Evolutionary conservation across 1,140 invertebrate species (phyloP).

Genomic region (Aphis craccivora): DNA sequence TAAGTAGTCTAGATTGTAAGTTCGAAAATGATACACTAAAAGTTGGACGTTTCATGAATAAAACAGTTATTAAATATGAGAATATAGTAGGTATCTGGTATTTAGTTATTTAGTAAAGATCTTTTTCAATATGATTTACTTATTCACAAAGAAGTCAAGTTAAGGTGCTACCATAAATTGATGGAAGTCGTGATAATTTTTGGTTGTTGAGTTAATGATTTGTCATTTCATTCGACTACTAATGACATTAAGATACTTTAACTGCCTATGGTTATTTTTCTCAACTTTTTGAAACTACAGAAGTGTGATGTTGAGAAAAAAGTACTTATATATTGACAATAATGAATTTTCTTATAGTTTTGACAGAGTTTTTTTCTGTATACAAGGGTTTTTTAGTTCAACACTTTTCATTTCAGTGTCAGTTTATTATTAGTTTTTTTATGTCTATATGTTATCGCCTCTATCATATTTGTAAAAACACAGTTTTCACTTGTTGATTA

Average conservation of each 20-base stretch:
- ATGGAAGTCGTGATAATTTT: slow-evolving; percentile 39
- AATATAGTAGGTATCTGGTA: neutral
- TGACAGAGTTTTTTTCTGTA: slow-evolving; percentile 25
- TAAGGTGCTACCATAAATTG: slow-evolving; percentile 33
- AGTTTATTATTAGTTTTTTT: slow-evolving; percentile 31
- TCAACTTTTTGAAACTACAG: neutral
- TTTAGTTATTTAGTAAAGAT: neutral
- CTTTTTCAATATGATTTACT: neutral
- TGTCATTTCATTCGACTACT: neutral
- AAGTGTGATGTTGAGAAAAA: neutral
- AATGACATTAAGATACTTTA: neutral
- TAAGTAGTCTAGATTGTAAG: neutral
- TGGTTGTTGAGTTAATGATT: slow-evolving; percentile 1
- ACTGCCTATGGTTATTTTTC: neutral
- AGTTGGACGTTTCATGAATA: neutral
- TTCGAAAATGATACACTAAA: neutral
- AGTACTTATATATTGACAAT: neutral
- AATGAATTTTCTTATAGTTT: neutral
- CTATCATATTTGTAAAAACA: neutral
- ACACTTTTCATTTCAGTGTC: neutral
- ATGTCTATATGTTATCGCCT: neutral
- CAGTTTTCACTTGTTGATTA: neutral
- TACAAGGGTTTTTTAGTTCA: neutral
- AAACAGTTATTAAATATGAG: neutral
- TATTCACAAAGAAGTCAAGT: slow-evolving; percentile 1